phyloP scores from a whole-genome alignment of 2,888 invertebrate genomes.

The Perizoma flavofasciatum region DNA sequence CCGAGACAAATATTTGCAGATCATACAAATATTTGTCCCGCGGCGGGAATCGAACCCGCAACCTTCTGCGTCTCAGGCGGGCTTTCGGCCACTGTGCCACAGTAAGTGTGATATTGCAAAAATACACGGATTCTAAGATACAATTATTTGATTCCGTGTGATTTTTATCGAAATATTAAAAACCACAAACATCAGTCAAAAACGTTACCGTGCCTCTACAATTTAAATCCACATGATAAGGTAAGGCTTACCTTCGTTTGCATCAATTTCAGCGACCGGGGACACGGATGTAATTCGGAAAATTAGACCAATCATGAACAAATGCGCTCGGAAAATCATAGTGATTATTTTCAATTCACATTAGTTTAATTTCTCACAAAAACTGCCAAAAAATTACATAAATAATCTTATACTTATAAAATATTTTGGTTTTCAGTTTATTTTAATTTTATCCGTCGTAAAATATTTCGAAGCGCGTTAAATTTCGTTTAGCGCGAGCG shows the following conservation, averaged over 20 bases:
- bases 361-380: conserved; percentile 20
- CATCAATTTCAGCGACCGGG: conserved; percentile 68
- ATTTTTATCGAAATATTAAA: too few species aligned
- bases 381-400: conserved; percentile 1
- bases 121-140: too few species aligned
- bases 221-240: not conserved
- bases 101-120: too few species aligned
- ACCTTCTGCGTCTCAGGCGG: too few species aligned
- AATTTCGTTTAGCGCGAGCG: conserved; percentile 17
- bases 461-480: conserved; percentile 22
- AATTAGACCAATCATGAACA: conserved; percentile 67
- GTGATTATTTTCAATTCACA: conserved; percentile 38
- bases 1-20: too few species aligned
- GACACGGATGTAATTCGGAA: conserved; percentile 67
- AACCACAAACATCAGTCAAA: too few species aligned
- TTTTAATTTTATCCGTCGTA: conserved; percentile 23
- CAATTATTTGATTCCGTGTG: too few species aligned
- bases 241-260: conserved; percentile 62
- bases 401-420: not conserved
- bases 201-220: too few species aligned
- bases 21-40: too few species aligned
- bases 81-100: too few species aligned
- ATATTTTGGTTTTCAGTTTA: not conserved
- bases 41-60: too few species aligned
- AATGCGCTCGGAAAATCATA: conserved; percentile 58